phyloP scores from a whole-genome alignment of 2,797 vertebrate species.

The Microctenopoma lineatum region DNA sequence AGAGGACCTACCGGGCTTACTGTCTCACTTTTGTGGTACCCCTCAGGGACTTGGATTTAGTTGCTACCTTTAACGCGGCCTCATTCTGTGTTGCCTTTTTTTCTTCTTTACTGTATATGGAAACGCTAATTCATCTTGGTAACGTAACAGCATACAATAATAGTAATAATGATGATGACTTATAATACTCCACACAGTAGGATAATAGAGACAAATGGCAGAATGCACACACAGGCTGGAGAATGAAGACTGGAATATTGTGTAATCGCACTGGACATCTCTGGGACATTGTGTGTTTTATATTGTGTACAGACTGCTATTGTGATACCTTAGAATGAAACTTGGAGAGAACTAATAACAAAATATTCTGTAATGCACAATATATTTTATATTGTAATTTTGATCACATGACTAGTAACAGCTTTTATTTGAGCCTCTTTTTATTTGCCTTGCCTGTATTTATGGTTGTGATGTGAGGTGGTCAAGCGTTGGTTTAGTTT shows the following conservation, averaged over 20 bases:
- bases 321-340: constrained; percentile 80
- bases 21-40: constrained; percentile 72
- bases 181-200: constrained; percentile 68
- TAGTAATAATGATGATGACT: constrained; percentile 70
- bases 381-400: constrained; percentile 80
- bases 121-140: constrained; percentile 80
- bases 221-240: constrained; percentile 37
- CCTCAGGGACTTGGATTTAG: constrained; percentile 78
- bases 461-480: constrained; percentile 77
- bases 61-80: constrained; percentile 76
- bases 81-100: constrained; percentile 83
- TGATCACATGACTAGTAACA: constrained; percentile 75
- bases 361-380: constrained; percentile 84
- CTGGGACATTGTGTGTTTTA: constrained; percentile 81
- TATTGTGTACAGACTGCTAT: constrained; percentile 82
- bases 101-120: constrained; percentile 76
- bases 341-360: constrained; percentile 75
- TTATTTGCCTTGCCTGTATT: constrained; percentile 75
- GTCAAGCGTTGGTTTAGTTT: constrained; percentile 66
- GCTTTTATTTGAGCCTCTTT: constrained; percentile 75
- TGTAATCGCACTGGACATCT: constrained; percentile 75
- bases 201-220: constrained; percentile 61
- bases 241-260: constrained; percentile 67
- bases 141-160: constrained; percentile 77
- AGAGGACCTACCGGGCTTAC: constrained; percentile 71